These are phyloP conservation scores for Epirrhoe alternata DNA, from an alignment of 2,888 invertebrate genomes.

Conservation along the genomic window DNA sequence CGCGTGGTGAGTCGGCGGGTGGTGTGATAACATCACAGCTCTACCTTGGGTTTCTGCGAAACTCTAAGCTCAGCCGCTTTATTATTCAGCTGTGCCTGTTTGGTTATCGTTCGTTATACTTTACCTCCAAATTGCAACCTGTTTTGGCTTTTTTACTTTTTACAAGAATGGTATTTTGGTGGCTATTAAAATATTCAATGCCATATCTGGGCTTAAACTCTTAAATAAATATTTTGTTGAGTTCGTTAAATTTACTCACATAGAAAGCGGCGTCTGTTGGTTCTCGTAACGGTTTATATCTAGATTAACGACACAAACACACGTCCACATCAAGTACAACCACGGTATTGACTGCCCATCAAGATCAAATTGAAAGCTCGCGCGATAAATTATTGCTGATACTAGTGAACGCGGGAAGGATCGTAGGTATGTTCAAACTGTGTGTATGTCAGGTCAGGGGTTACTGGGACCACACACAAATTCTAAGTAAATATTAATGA, in stretches of 20 bases:
- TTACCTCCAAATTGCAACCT: conserved; percentile 67
- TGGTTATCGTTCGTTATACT: conserved; percentile 65
- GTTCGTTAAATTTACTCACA: conserved; percentile 35
- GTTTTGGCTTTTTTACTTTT: conserved; percentile 65
- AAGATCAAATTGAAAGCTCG: conserved; percentile 62
- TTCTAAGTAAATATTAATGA: conserved; percentile 5
- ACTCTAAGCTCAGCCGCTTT: conserved; percentile 68
- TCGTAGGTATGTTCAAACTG: conserved; percentile 29
- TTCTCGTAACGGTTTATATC: conserved; percentile 32
- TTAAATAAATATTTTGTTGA: conserved; percentile 11
- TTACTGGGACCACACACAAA: conserved; percentile 35
- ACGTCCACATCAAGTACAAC: conserved; percentile 62
- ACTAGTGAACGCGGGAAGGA: conserved; percentile 40
- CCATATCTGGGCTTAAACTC: conserved; percentile 15
- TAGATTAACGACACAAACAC: conserved; percentile 48
- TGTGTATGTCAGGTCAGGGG: conserved; percentile 40
- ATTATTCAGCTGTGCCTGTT: conserved; percentile 68
- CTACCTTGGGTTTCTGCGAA: conserved; percentile 77
- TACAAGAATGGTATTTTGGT: conserved; percentile 48
- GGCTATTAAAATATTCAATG: conserved; percentile 33
- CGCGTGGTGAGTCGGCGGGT: conserved; percentile 59
- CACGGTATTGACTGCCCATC: conserved; percentile 64
- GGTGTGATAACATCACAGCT: conserved; percentile 74
- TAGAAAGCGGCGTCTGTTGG: conserved; percentile 30
- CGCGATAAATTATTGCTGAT: conserved; percentile 59